Percentiles rank a stretch among this genome's conserved stretches.
These are phyloP conservation scores for Herminia tarsipennalis DNA, from an alignment of 2,888 invertebrate genomes.

Conservation along the genomic window DNA sequence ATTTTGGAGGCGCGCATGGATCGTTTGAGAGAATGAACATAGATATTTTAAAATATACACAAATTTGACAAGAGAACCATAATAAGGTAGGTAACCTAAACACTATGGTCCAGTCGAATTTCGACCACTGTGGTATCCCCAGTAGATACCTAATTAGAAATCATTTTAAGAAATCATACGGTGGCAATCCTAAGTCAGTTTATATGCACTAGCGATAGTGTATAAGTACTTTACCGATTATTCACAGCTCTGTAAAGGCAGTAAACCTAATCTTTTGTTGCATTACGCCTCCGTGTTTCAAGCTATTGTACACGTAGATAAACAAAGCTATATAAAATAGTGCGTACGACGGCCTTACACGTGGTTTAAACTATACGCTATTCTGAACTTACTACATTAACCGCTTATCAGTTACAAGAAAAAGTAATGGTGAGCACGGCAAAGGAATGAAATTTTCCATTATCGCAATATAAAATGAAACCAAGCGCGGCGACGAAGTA, in stretches of 20 bases:
- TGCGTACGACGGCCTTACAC: conserved; percentile 59
- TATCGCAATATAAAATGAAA: conserved; percentile 64
- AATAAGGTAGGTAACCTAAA: no score
- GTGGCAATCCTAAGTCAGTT: no score
- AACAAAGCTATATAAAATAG: conserved; percentile 43
- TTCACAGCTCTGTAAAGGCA: conserved; percentile 59
- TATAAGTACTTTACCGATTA: conserved; percentile 60
- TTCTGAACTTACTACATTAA: conserved; percentile 53
- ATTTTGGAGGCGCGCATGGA: no score
- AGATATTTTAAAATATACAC: no score
- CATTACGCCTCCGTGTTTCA: conserved; percentile 47
- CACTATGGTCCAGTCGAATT: no score
- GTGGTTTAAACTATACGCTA: conserved; percentile 56
- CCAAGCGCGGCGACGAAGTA: conserved; percentile 54
- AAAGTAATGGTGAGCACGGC: conserved; percentile 69
- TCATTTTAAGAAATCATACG: no score
- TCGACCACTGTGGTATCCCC: no score
- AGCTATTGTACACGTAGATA: conserved; percentile 37
- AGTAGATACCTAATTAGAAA: no score
- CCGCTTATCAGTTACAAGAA: conserved; percentile 67
- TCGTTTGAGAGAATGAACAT: no score
- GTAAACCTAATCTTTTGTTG: conserved; percentile 62
- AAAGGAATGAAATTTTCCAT: conserved; percentile 73
- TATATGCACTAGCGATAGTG: no score
- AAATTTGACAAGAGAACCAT: no score